phyloP scores from a whole-genome alignment of 2,797 vertebrate species.

The Threskiornis aethiopicus region DNA sequence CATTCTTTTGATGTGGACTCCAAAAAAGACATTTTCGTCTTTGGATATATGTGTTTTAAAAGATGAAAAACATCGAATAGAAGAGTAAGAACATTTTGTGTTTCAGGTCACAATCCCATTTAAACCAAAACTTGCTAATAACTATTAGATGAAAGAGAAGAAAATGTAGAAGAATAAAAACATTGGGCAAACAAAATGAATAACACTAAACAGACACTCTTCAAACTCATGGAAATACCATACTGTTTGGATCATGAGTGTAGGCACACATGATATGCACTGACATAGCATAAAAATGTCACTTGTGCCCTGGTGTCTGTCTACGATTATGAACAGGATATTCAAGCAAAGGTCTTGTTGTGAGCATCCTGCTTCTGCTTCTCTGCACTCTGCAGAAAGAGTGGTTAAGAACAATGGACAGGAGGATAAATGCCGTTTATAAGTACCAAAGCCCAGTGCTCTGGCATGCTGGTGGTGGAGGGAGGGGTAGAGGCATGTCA shows the following conservation, averaged over 20 bases:
- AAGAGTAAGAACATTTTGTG: conserved; percentile 44
- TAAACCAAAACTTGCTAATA: conserved; percentile 14
- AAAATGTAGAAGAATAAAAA: conserved; percentile 7
- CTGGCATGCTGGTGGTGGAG: background rate
- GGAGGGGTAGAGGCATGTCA: background rate
- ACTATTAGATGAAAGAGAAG: conserved; percentile 6
- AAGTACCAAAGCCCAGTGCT: background rate
- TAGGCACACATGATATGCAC: background rate
- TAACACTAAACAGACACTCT: background rate
- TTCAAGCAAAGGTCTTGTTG: conserved; percentile 56
- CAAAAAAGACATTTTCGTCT: conserved; percentile 73
- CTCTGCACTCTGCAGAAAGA: background rate
- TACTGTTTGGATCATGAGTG: background rate
- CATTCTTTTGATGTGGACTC: conserved; percentile 82
- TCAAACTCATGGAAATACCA: background rate
- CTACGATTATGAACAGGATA: background rate
- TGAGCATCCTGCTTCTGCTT: conserved; percentile 48
- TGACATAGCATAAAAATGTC: background rate
- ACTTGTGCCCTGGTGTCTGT: conserved; percentile 6
- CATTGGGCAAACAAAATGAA: background rate
- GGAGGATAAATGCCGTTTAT: conserved; percentile 6
- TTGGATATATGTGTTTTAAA: conserved; percentile 80
- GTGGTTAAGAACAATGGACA: conserved; percentile 16
- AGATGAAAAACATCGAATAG: conserved; percentile 76
- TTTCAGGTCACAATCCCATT: conserved; percentile 34